A percentile compares a stretch with the other conserved stretches of the same genome.
Evolutionary conservation across 2,113 vertebrate genomes (phyloP).

Genomic region (Camelus dromedarius): DNA sequence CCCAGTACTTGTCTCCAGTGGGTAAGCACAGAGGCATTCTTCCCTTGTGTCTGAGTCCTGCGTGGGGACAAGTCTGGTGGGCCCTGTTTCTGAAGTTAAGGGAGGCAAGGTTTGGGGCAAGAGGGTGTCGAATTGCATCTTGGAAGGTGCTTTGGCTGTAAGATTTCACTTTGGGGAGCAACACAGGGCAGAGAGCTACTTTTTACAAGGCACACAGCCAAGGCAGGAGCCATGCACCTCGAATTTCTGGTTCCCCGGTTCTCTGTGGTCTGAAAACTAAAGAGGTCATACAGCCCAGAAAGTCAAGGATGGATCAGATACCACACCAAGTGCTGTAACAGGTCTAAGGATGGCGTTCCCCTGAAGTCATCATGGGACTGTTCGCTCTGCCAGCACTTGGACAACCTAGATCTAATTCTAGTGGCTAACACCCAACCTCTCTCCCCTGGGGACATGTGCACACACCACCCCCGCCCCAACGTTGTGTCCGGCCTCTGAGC

Average conservation of each 20-base stretch:
- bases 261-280: neutral
- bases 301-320: rapidly evolving
- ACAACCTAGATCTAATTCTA: neutral
- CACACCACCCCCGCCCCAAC: no score
- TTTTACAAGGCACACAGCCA: neutral
- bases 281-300: neutral
- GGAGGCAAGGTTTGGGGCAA: neutral
- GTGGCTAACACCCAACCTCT: neutral
- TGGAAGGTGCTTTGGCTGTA: neutral
- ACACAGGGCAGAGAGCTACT: rapidly evolving
- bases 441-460: rapidly evolving
- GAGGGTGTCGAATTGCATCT: rapidly evolving
- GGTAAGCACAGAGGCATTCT: no score
- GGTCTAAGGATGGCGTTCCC: no score
- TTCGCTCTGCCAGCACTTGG: neutral
- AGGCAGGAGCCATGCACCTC: neutral
- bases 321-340: neutral
- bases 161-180: neutral
- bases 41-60: neutral
- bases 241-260: neutral
- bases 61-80: rapidly evolving
- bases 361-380: neutral
- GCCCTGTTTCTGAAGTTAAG: rapidly evolving
- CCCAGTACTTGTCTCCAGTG: no score
- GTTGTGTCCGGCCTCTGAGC: no score